phyloP scores from a whole-genome alignment of 2,888 invertebrate species.

The Toxonevra muliebris region DNA sequence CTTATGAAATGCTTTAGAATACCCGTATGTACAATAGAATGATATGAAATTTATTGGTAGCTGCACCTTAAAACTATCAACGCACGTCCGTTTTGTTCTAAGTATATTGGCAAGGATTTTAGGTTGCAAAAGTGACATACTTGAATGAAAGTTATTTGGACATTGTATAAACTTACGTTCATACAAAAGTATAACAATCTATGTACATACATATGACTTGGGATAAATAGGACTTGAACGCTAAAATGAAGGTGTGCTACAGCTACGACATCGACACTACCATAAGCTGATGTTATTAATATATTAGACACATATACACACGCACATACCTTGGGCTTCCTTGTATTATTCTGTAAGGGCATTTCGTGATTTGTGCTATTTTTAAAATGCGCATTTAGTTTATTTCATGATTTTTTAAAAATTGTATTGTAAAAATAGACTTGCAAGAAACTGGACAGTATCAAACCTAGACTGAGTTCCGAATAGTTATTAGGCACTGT shows the following conservation, averaged over 20 bases:
- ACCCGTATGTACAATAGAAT: not conserved
- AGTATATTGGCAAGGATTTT: too few species aligned
- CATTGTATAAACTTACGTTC: too few species aligned
- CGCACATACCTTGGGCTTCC: not conserved
- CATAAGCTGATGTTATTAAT: too few species aligned
- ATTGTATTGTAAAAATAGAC: not conserved
- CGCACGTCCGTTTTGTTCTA: not conserved
- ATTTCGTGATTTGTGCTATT: not conserved
- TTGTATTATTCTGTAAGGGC: not conserved
- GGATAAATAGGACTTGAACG: too few species aligned
- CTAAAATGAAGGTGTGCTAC: too few species aligned
- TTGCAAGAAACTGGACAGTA: not conserved
- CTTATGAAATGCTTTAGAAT: not conserved
- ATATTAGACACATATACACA: not conserved
- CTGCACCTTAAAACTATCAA: constrained; percentile 30
- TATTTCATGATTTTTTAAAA: not conserved
- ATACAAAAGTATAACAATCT: too few species aligned
- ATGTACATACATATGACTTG: too few species aligned
- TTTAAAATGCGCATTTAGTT: not conserved
- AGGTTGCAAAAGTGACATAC: too few species aligned
- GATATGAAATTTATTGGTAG: not conserved
- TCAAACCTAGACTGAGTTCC: too few species aligned
- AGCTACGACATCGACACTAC: too few species aligned
- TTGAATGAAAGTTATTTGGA: too few species aligned
- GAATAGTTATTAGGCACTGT: not conserved